A percentile compares a stretch with the other conserved stretches of the same genome.
phyloP scores from a whole-genome alignment of 2,888 invertebrate species.

The Lymantria dispar region DNA sequence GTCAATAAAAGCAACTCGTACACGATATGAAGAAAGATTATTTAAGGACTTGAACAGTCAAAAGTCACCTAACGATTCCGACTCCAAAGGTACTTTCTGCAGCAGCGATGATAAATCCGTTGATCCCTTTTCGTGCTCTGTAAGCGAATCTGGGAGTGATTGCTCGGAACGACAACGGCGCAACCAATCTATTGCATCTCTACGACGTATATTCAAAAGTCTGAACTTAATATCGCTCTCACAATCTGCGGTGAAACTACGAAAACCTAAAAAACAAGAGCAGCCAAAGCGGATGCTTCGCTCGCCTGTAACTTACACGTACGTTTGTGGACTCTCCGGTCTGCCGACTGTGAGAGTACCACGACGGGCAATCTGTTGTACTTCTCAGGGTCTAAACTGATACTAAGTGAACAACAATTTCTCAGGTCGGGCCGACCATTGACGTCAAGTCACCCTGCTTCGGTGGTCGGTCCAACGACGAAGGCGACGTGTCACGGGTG shows the following conservation, averaged over 20 bases:
- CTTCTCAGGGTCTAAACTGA: conserved; percentile 64
- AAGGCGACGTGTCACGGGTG: too few species aligned
- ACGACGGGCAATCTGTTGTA: conserved; percentile 69
- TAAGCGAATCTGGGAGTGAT: conserved; percentile 85
- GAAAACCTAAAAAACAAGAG: conserved; percentile 80
- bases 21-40: conserved; percentile 83
- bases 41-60: conserved; percentile 85
- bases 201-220: conserved; percentile 88
- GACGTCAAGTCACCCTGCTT: too few species aligned
- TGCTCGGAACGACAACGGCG: conserved; percentile 77
- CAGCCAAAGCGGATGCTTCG: conserved; percentile 89
- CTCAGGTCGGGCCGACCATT: too few species aligned
- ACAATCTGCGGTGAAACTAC: conserved; percentile 80
- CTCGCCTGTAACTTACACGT: conserved; percentile 90
- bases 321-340: conserved; percentile 90
- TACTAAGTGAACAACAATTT: conserved; percentile 32
- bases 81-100: too few species aligned
- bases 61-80: too few species aligned
- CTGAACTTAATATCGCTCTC: conserved; percentile 85
- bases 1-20: conserved; percentile 80
- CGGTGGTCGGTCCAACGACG: too few species aligned
- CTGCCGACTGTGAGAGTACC: conserved; percentile 92
- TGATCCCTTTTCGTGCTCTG: conserved; percentile 77
- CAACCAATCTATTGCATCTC: conserved; percentile 83
- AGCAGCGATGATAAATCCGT: conserved; percentile 59